Conservation (phyloP, 2,113 vertebrate species). For the Prunella himalayana region DNA sequence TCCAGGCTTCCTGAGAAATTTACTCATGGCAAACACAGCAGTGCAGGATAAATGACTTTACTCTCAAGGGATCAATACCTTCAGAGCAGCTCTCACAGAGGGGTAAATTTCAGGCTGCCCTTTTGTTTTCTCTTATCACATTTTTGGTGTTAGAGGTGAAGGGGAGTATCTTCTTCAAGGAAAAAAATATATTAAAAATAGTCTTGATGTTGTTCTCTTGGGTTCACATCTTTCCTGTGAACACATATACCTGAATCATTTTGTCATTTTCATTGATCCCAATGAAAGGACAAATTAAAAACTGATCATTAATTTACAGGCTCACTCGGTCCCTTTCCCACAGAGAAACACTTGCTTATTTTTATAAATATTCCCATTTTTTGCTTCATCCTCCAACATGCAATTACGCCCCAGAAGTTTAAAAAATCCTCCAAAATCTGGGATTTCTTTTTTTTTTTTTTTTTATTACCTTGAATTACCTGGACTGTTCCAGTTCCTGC, state of each 20-base stretch:
- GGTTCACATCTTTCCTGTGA: background rate
- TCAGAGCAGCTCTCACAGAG: background rate
- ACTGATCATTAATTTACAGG: constrained; percentile 21
- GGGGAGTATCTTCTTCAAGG: background rate
- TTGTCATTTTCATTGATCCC: constrained; percentile 41
- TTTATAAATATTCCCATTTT: background rate
- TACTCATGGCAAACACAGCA: background rate
- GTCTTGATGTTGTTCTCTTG: background rate
- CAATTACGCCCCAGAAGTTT: background rate
- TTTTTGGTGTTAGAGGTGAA: background rate
- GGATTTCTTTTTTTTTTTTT: background rate
- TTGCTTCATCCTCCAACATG: background rate
- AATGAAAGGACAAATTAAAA: constrained; percentile 56
- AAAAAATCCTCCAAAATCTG: background rate
- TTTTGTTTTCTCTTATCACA: background rate
- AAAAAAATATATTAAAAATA: background rate
- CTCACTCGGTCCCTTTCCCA: background rate
- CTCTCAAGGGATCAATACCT: background rate
- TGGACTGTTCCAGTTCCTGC: background rate
- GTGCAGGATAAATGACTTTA: background rate
- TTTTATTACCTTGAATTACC: background rate
- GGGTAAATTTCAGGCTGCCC: background rate
- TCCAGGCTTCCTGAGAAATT: background rate
- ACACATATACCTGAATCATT: constrained; percentile 23
- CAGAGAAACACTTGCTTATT: background rate